Evolutionary conservation across 2,797 vertebrate species (phyloP).

Genomic region (Mareca strepera): DNA sequence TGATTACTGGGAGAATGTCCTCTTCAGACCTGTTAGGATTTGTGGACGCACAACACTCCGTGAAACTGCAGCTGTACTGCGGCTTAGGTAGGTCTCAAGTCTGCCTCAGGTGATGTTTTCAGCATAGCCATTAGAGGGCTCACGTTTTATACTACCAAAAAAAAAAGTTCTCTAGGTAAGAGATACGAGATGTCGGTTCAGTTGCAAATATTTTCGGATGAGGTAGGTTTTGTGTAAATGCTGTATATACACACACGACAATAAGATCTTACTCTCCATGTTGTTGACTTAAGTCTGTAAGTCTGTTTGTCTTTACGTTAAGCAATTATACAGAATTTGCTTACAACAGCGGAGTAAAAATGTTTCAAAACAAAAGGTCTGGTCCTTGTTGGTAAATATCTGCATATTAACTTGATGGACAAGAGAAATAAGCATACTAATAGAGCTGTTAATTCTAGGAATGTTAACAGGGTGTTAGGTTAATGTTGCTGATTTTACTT

Average conservation of each 20-base stretch:
- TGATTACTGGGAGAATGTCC: not conserved
- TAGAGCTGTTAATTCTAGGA: not conserved
- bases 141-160: accelerated
- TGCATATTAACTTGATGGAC: too few species aligned
- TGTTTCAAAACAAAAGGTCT: accelerated
- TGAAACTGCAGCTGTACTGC: not conserved
- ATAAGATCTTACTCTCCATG: not conserved
- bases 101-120: not conserved
- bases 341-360: not conserved
- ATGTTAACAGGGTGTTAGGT: not conserved
- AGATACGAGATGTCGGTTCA: not conserved
- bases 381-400: not conserved
- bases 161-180: too few species aligned
- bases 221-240: too few species aligned
- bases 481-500: not conserved
- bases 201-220: not conserved
- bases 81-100: not conserved
- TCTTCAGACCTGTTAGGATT: not conserved
- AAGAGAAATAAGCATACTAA: accelerated
- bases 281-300: not conserved
- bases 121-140: not conserved
- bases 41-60: accelerated
- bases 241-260: too few species aligned
- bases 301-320: not conserved
- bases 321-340: not conserved